Evolutionary conservation across 1,140 invertebrate species (phyloP).

Genomic region (Oryctes rhinoceros): DNA sequence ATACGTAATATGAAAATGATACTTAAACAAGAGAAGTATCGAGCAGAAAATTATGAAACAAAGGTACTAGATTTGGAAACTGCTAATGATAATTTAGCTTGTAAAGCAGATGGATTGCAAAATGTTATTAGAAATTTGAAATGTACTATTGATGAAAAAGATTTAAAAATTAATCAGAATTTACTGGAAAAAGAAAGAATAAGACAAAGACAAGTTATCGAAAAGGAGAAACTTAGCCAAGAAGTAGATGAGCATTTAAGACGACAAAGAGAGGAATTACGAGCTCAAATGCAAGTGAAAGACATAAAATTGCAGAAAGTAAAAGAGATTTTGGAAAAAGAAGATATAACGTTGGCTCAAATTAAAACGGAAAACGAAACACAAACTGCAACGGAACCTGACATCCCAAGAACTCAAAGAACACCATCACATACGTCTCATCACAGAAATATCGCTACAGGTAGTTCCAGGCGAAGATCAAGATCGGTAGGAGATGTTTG

Average conservation of each 20-base stretch:
- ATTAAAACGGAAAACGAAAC: slow-evolving; percentile 58
- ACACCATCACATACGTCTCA: slow-evolving; percentile 8
- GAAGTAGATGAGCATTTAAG: slow-evolving; percentile 73
- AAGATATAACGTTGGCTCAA: background rate
- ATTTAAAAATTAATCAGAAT: slow-evolving; percentile 74
- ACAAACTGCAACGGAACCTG: slow-evolving; percentile 35
- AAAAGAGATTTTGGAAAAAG: slow-evolving; percentile 59
- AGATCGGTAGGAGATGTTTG: slow-evolving; percentile 82
- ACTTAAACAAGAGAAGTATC: slow-evolving; percentile 65
- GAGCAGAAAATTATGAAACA: slow-evolving; percentile 68
- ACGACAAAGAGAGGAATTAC: slow-evolving; percentile 72
- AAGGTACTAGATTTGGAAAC: slow-evolving; percentile 67
- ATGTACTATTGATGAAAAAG: slow-evolving; percentile 70
- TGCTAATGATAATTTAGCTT: slow-evolving; percentile 63
- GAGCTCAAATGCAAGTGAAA: slow-evolving; percentile 64
- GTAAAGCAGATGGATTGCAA: slow-evolving; percentile 58
- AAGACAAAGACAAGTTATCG: slow-evolving; percentile 75
- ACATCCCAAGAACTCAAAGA: slow-evolving; percentile 40
- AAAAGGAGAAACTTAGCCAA: slow-evolving; percentile 74
- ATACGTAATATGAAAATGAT: slow-evolving; percentile 51
- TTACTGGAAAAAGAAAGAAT: slow-evolving; percentile 78
- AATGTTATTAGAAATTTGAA: slow-evolving; percentile 56
- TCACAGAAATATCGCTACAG: background rate
- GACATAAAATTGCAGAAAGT: slow-evolving; percentile 65
- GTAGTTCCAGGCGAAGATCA: slow-evolving; percentile 65